Evolutionary conservation across 2,888 invertebrate genomes (phyloP).

Genomic region (Apamea sordens): DNA sequence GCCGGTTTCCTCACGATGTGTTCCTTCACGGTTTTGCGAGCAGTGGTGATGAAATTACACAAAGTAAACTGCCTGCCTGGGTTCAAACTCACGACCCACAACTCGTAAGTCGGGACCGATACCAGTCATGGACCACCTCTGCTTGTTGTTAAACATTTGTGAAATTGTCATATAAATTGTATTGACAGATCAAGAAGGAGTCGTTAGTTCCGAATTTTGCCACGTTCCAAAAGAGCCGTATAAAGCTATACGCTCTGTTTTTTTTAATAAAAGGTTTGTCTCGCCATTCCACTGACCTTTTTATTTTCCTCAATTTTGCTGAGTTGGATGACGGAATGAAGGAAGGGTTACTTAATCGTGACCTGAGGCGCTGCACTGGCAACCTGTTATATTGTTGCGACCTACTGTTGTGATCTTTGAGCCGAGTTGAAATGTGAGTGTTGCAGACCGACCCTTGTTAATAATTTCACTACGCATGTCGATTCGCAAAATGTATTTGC

Average conservation of each 20-base stretch:
- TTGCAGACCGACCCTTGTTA: constrained; percentile 31
- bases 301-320: constrained; percentile 46
- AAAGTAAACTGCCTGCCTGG: no score
- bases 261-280: constrained; percentile 44
- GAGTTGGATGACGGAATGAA: constrained; percentile 38
- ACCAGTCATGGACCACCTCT: no score
- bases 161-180: background rate
- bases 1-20: no score
- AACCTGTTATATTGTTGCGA: constrained; percentile 54
- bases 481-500: constrained; percentile 6
- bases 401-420: constrained; percentile 54
- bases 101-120: no score
- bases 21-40: no score
- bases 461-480: constrained; percentile 22
- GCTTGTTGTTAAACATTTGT: background rate
- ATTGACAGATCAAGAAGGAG: background rate
- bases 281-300: constrained; percentile 48
- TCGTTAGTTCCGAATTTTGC: background rate
- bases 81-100: no score
- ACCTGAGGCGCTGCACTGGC: constrained; percentile 28
- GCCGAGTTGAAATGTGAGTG: constrained; percentile 30
- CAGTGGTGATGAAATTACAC: no score
- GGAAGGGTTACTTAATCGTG: constrained; percentile 48
- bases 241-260: constrained; percentile 2
- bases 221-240: background rate